Evolutionary conservation across 2,113 vertebrate species (phyloP).

Genomic region (Falcunculus frontatus): DNA sequence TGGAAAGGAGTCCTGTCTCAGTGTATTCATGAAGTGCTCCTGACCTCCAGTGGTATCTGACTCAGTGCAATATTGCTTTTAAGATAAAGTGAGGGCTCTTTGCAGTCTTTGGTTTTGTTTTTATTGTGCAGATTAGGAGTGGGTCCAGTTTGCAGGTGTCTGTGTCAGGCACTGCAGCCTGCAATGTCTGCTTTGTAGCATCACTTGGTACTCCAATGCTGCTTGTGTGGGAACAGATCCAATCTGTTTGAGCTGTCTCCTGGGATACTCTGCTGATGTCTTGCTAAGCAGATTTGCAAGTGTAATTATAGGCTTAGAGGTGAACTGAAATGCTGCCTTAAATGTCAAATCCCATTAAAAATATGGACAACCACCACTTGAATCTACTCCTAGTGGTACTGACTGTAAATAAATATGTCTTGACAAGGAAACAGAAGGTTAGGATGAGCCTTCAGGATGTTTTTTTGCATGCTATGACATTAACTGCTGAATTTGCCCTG

Average conservation of each 20-base stretch:
- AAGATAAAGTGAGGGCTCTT: not conserved
- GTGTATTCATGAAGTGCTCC: not conserved
- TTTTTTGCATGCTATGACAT: not conserved
- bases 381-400: not conserved
- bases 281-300: constrained; percentile 15
- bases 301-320: not conserved
- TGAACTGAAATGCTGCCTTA: constrained; percentile 17
- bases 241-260: not conserved
- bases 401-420: not conserved
- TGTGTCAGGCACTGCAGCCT: not conserved
- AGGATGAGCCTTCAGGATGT: not conserved
- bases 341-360: constrained; percentile 2
- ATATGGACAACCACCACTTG: not conserved
- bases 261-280: not conserved
- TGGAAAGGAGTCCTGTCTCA: not conserved
- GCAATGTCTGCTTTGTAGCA: not conserved
- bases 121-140: not conserved
- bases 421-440: not conserved
- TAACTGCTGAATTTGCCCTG: not conserved
- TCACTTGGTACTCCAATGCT: not conserved
- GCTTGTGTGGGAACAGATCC: not conserved
- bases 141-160: not conserved
- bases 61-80: not conserved
- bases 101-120: not conserved
- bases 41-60: constrained; percentile 44